Percentiles rank a stretch among this genome's conserved stretches.
Conservation (phyloP, 2,888 invertebrate genomes). For the Parnassius mnemosyne region DNA sequence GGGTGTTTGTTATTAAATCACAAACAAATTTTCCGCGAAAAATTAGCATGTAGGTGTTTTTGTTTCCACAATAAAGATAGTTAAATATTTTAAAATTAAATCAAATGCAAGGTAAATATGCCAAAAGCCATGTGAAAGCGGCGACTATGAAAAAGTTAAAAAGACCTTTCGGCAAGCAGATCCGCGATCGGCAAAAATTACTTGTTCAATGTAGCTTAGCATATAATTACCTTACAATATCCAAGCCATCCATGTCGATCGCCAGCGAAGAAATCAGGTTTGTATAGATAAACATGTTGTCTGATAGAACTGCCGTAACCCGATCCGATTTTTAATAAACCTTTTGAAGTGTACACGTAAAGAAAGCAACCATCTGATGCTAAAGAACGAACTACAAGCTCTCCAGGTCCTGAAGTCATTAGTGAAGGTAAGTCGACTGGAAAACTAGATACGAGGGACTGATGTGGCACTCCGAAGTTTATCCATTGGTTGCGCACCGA, state of each 20-base stretch:
- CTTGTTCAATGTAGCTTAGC: constrained; percentile 26
- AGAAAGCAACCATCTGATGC: constrained; percentile 95
- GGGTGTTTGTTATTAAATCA: no score
- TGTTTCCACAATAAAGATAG: no score
- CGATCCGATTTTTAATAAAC: constrained; percentile 95
- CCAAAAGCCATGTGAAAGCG: no score
- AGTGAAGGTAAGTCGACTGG: constrained; percentile 68
- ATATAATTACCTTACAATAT: constrained; percentile 84
- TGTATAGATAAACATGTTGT: constrained; percentile 93
- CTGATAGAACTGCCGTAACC: constrained; percentile 96
- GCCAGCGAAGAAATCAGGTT: constrained; percentile 88
- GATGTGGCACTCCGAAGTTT: constrained; percentile 91
- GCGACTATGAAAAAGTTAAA: no score
- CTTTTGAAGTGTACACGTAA: constrained; percentile 91
- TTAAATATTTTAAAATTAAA: no score
- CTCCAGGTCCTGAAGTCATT: constrained; percentile 54
- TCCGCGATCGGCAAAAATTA: not conserved
- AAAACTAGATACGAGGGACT: constrained; percentile 86
- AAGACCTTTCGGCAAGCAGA: no score
- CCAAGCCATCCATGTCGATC: constrained; percentile 92
- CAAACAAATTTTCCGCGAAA: no score
- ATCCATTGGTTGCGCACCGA: constrained; percentile 93
- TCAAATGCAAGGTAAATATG: no score
- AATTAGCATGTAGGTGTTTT: no score
- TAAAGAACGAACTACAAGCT: constrained; percentile 80